These are phyloP conservation scores for Cephus cinctus DNA, from an alignment of 1,140 invertebrate genomes.

Conservation along the genomic window DNA sequence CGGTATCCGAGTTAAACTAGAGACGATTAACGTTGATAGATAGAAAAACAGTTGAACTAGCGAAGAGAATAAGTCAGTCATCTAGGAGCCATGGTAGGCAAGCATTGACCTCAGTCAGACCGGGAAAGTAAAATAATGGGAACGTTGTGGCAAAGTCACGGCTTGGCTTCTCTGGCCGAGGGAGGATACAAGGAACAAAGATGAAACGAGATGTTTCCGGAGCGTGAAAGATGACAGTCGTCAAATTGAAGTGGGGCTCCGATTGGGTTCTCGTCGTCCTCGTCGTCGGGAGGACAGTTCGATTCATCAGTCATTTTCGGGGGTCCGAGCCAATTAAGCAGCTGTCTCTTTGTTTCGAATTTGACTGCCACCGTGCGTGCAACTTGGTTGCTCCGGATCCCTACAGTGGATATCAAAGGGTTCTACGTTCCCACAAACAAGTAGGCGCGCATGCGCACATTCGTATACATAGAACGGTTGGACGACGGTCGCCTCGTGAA, in stretches of 20 bases:
- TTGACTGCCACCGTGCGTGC: neutral
- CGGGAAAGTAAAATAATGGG: too few relatives aligned
- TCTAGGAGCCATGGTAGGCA: too few relatives aligned
- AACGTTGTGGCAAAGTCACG: too few relatives aligned
- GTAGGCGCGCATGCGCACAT: neutral
- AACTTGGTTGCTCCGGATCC: neutral
- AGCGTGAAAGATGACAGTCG: neutral
- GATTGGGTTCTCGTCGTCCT: too few relatives aligned
- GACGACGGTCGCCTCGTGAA: neutral
- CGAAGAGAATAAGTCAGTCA: too few relatives aligned
- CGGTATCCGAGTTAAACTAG: too few relatives aligned
- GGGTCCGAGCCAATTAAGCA: slow-evolving; percentile 2
- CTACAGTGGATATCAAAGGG: neutral
- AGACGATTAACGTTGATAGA: too few relatives aligned
- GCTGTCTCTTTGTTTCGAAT: slow-evolving; percentile 3
- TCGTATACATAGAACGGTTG: neutral
- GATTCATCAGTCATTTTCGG: slow-evolving; percentile 5
- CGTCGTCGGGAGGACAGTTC: too few relatives aligned
- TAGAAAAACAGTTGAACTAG: too few relatives aligned
- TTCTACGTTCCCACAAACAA: neutral
- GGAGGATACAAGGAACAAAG: neutral
- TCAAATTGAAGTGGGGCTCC: neutral
- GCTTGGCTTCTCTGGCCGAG: neutral
- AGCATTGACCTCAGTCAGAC: too few relatives aligned
- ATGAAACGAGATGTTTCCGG: neutral